Base-by-base conservation (phyloP, 2,113 vertebrate species). In the Xiphophorus hellerii region DNA sequence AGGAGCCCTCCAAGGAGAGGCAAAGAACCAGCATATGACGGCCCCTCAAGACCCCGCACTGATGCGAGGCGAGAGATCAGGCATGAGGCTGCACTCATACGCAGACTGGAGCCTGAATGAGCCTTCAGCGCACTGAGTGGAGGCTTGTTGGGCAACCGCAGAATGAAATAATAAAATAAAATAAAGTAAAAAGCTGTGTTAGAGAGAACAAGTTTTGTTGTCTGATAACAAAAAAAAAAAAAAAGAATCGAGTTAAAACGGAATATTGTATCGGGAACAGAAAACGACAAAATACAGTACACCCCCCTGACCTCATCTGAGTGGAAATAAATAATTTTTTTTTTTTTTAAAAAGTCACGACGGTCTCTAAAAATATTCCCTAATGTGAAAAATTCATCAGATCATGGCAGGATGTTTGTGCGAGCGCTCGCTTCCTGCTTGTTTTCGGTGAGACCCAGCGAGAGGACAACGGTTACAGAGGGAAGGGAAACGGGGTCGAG, bases 301-400 rank as follows among this genome's bases (percentile, higher is more conserved):
- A 73, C 28, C 35, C 70, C 74, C 77, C 68, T n/a, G 54, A n/a
- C 65, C 30, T 69, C 80, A 66, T 83, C 69, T 73, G 77, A 76
- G 83, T 35, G 33, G 1, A 35, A 35, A 7, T 35, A 35, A 35
- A 35, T 35, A 8, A 9, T 8, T 35, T 35, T n/a, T n/a, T n/a
- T n/a, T n/a, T n/a, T n/a, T n/a, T n/a, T n/a, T n/a, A 33, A 37
- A 75, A 71, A 83, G 69, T 78, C 80, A 76, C 72, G 74, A 81
- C 84, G 73, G 75, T 72, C 71, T 76, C 89, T 89, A 88, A 93
- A 90, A 90, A 92, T 89, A 84, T 86, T 84, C 76, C 76, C 74
- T 62, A 70, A 70, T 74, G 84, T 93, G 84, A 91, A 93, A 93
- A 90, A 93, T 92, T 92, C 77, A 92, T 91, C 80, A 84, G 79